Evolutionary conservation across 1,140 invertebrate genomes (phyloP).

Genomic region (Nephotettix cincticeps): DNA sequence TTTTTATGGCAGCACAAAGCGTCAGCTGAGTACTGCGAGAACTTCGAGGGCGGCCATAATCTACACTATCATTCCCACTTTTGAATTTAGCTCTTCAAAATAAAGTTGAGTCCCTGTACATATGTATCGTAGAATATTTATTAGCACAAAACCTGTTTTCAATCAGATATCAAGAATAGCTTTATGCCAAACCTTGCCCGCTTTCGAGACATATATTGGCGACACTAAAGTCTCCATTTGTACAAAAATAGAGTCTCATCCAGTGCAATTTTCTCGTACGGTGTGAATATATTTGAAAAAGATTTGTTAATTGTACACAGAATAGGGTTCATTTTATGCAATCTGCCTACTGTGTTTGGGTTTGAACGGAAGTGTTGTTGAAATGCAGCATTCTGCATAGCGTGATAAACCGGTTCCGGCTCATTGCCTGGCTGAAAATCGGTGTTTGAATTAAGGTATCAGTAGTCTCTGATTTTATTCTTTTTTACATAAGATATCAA

Average conservation of each 20-base stretch:
- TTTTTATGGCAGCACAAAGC: no score
- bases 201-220: background rate
- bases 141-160: constrained; percentile 5
- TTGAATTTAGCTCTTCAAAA: no score
- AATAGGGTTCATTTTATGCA: background rate
- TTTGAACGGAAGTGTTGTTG: background rate
- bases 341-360: background rate
- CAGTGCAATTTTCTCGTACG: background rate
- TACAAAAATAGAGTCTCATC: background rate
- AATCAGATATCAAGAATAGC: background rate
- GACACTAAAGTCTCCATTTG: background rate
- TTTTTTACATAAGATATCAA: background rate
- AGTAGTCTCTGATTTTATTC: background rate
- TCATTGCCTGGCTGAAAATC: background rate
- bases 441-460: background rate
- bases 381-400: background rate
- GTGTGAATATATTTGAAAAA: background rate
- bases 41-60: no score
- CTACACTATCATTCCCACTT: no score
- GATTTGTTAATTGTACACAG: background rate
- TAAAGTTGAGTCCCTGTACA: no score
- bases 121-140: no score
- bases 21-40: no score
- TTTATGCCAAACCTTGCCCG: background rate
- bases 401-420: background rate